These are phyloP conservation scores for Phortica magna DNA, from an alignment of 2,888 invertebrate genomes.

Conservation along the genomic window DNA sequence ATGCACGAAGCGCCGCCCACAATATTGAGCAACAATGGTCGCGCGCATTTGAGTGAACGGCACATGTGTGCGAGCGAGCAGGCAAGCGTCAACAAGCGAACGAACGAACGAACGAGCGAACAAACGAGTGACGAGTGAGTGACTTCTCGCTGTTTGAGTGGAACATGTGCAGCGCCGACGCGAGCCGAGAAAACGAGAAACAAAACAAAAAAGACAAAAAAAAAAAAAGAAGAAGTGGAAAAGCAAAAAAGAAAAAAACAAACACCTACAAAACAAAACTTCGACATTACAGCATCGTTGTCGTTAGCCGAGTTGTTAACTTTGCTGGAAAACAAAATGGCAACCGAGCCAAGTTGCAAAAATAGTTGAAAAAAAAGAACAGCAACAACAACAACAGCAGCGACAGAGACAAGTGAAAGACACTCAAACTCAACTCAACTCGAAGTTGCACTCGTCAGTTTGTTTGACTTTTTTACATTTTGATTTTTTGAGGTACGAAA, in stretches of 20 bases:
- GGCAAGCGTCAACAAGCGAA: neutral
- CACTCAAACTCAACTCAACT: slow-evolving; percentile 36
- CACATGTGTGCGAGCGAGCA: slow-evolving; percentile 25
- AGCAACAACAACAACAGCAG: slow-evolving; percentile 24
- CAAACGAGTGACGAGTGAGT: too few species aligned
- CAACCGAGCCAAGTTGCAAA: slow-evolving; percentile 49
- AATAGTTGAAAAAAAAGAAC: slow-evolving; percentile 35
- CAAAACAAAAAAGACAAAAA: slow-evolving; percentile 24
- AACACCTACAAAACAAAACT: slow-evolving; percentile 35
- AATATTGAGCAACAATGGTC: slow-evolving; percentile 14
- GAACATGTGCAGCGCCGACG: slow-evolving; percentile 55
- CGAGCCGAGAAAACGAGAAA: slow-evolving; percentile 44
- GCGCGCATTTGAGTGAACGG: neutral
- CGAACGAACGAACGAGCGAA: slow-evolving; percentile 33
- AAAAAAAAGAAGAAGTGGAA: slow-evolving; percentile 8
- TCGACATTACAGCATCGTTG: slow-evolving; percentile 51
- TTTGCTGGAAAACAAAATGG: slow-evolving; percentile 64
- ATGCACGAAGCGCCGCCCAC: slow-evolving; percentile 16
- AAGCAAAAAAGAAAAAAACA: slow-evolving; percentile 16
- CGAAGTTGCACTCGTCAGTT: slow-evolving; percentile 50
- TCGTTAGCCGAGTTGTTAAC: slow-evolving; percentile 46
- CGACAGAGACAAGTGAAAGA: neutral
- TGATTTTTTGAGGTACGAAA: slow-evolving; percentile 50
- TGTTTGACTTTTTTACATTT: slow-evolving; percentile 72
- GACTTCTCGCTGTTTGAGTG: slow-evolving; percentile 29